Evolutionary conservation across 2,113 vertebrate genomes (phyloP), one percentile per base, ranked within the genome.

Genomic region (Aegotheles bennettii): DNA sequence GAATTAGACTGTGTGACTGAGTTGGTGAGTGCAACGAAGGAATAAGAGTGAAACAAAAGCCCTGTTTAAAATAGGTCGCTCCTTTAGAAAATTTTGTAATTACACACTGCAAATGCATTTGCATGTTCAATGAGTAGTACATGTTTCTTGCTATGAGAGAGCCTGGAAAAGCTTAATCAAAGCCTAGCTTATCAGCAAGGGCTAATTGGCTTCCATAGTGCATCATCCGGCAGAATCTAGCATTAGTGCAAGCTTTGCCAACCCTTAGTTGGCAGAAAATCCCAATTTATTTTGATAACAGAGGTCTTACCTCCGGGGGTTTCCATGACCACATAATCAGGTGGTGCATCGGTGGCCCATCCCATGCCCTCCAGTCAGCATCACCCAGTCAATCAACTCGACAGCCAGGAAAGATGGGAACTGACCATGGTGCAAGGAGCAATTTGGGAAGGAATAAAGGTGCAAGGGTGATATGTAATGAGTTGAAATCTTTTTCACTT

Each of bases 211-310:
- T 94, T 97, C 93, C 93, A 93, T 16, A 81, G 60, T 38, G 63
- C 95, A 93, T 92, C 91, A 95, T 65, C 84, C 85, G 56, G 89
- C 90, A 96, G 80, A 95, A 95, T 84, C 75, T 31, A 96, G 90
- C 64, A 89, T 95, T 76, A 94, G 87, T 13, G 57, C 91, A 97
- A 97, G 97, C 97, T 97, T 97, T 29, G 68, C 93, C 95, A 97
- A 97, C 96, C 96, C 94, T 94, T 95, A 98, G 93, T 95, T 97
- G 94, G 93, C 96, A 98, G 94, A 98, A 97, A 98, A 98, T 97
- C 97, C 96, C 94, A 88, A 98, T 98, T 98, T 98, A 97, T 96
- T 98, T 97, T 97, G 96, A 93, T 97, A 97, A 97, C 93, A 95
- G 80, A 96, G 94, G 84, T 91, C 94, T 83, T 95, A 96, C 94